Evolutionary conservation across 1,140 invertebrate genomes (phyloP).

Genomic region (Apis dorsata): DNA sequence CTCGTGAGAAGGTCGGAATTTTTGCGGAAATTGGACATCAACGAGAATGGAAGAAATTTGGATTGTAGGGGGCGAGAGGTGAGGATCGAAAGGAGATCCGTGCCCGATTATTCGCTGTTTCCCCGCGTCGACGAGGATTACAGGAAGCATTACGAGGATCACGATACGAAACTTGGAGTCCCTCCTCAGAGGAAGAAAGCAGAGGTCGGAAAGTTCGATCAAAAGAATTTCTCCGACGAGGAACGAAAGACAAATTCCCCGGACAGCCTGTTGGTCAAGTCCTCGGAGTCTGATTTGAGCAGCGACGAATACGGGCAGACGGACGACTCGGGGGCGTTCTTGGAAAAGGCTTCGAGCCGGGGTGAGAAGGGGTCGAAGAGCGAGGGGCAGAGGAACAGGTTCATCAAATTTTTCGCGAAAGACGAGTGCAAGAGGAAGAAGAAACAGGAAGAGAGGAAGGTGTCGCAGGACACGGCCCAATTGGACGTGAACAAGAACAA

Average conservation of each 20-base stretch:
- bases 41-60: constrained; percentile 39
- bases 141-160: constrained; percentile 61
- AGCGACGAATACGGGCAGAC: constrained; percentile 78
- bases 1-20: constrained; percentile 75
- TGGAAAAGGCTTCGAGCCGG: constrained; percentile 70
- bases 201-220: constrained; percentile 53
- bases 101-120: constrained; percentile 47
- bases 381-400: constrained; percentile 65
- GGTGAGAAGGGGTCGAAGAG: constrained; percentile 60
- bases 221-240: constrained; percentile 73
- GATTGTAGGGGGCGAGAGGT: constrained; percentile 41
- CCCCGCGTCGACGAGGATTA: constrained; percentile 57
- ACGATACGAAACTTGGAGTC: constrained; percentile 45
- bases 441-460: constrained; percentile 50
- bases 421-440: constrained; percentile 65
- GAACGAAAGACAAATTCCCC: constrained; percentile 78
- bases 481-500: constrained; percentile 72
- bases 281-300: constrained; percentile 76
- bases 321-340: constrained; percentile 77
- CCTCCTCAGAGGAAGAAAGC: constrained; percentile 36
- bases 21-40: constrained; percentile 68
- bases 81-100: constrained; percentile 53
- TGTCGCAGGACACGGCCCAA: constrained; percentile 37
- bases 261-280: constrained; percentile 76
- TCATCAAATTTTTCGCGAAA: constrained; percentile 77